A percentile compares a stretch with the other conserved stretches of the same genome.
phyloP scores from a whole-genome alignment of 2,888 invertebrate genomes.

The Chymomyza amoena region DNA sequence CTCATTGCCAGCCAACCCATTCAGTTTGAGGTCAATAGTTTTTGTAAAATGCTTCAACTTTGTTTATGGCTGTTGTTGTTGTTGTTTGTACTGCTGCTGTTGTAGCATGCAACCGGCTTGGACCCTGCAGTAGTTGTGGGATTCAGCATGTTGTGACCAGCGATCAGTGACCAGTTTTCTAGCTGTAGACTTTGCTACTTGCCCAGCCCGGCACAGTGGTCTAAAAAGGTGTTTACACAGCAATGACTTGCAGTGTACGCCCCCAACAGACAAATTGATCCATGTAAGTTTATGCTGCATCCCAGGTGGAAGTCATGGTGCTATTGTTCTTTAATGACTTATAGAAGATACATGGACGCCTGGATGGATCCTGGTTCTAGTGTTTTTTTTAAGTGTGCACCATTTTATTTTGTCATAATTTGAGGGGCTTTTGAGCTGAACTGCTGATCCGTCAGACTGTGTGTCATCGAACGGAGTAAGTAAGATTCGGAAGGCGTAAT shows the following conservation, averaged over 20 bases:
- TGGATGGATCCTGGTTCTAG: background rate
- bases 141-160: background rate
- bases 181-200: background rate
- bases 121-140: background rate
- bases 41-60: slow-evolving; percentile 45
- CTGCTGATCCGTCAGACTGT: too few relatives aligned
- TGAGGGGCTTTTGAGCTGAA: too few relatives aligned
- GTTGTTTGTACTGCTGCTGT: slow-evolving; percentile 22
- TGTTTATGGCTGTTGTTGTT: slow-evolving; percentile 38
- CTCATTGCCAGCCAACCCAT: slow-evolving; percentile 1
- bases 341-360: background rate
- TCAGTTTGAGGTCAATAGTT: slow-evolving; percentile 67
- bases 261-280: background rate
- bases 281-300: background rate
- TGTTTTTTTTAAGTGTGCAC: background rate
- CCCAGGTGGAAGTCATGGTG: background rate
- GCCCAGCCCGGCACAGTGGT: background rate
- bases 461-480: too few relatives aligned
- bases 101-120: slow-evolving; percentile 20
- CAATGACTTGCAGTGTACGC: background rate
- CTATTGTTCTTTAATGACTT: background rate
- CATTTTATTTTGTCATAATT: background rate
- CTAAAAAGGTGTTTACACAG: background rate
- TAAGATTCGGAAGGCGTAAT: too few relatives aligned
- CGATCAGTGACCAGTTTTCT: background rate